Base-by-base conservation (phyloP, 64 coral and sea anemone genomes). In the Orbicella faveolata region DNA sequence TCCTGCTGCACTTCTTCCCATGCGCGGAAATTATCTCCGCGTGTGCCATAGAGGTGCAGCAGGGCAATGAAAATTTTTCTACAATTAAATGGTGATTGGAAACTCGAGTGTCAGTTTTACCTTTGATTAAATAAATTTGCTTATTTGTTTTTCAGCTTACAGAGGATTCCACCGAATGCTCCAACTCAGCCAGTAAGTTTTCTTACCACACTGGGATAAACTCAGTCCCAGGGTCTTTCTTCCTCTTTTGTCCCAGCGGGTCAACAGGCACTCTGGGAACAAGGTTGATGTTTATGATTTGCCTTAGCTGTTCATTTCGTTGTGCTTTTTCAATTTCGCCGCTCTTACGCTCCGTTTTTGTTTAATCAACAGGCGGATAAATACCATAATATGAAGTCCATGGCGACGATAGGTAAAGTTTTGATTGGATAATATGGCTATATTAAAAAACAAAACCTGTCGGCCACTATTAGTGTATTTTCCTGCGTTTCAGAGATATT, bases 301-400 rank as follows among this genome's bases (percentile, higher is more conserved):
- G 10, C 30, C n/a, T 26, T 33, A 26, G 18, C 23, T 67, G 30
- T 30, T 19, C 2, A 18, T 67, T 21, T 23, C 18, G n/a, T 70
- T 23, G 2, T 6, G 11, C 25, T 7, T 11, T 70, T 33, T 25
- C 9, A 10, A 70, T 70, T 7, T 81, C 35, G 16, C 14, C 2
- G 6, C 55, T 12, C 79, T 62, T 13, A 61, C n/a, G 12, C 16
- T 62, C 17, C 52, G 15, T 12, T 13, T 30, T 78, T 18, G 16
- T 17, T 9, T 36, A 26, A 48, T 84, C 36, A 21, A 67, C 81
- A 84, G 81, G 81, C 37, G n/a, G 81, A 39, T 48, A 67, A 48
- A 44, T 84, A 84, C 63, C 62, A 84, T 68, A 14, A 84, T 4
- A 67, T 84, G 81, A 84, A 84, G 81, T 68, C 81, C 36, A 84